Evolutionary conservation across 1,140 invertebrate genomes (phyloP).

Genomic region (Adoxophyes honmai): DNA sequence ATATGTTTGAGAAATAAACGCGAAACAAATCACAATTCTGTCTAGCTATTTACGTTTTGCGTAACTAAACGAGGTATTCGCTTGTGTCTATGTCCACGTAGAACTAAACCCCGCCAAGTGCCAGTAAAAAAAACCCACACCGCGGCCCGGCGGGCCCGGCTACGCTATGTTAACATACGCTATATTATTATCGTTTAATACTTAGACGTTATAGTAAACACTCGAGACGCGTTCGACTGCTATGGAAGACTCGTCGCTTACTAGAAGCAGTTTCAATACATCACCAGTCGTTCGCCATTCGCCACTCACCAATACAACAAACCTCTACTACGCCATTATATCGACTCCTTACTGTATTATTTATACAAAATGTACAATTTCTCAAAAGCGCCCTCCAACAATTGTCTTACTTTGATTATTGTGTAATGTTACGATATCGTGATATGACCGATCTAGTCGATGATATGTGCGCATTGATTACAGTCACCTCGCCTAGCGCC

Average conservation of each 20-base stretch:
- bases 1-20: conserved; percentile 73
- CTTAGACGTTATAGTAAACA: conserved; percentile 68
- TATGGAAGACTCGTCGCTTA: conserved; percentile 76
- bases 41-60: conserved; percentile 63
- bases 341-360: conserved; percentile 65
- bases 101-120: conserved; percentile 53
- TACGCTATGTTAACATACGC: conserved; percentile 65
- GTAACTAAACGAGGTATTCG: conserved; percentile 74
- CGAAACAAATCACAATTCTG: conserved; percentile 64
- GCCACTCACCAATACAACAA: conserved; percentile 39
- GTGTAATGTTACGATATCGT: conserved; percentile 31
- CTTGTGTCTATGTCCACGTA: conserved; percentile 67
- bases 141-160: conserved; percentile 36
- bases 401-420: conserved; percentile 41
- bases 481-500: conserved; percentile 31
- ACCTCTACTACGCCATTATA: conserved; percentile 54
- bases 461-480: conserved; percentile 26
- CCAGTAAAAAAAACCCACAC: conserved; percentile 38
- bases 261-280: conserved; percentile 70
- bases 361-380: conserved; percentile 75
- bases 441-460: conserved; percentile 28
- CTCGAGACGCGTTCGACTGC: conserved; percentile 63
- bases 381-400: conserved; percentile 60
- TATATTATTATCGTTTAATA: conserved; percentile 75
- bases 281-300: conserved; percentile 64